Base-by-base conservation (phyloP, 1,140 invertebrate genomes). In the Pollicipes pollicipes region DNA sequence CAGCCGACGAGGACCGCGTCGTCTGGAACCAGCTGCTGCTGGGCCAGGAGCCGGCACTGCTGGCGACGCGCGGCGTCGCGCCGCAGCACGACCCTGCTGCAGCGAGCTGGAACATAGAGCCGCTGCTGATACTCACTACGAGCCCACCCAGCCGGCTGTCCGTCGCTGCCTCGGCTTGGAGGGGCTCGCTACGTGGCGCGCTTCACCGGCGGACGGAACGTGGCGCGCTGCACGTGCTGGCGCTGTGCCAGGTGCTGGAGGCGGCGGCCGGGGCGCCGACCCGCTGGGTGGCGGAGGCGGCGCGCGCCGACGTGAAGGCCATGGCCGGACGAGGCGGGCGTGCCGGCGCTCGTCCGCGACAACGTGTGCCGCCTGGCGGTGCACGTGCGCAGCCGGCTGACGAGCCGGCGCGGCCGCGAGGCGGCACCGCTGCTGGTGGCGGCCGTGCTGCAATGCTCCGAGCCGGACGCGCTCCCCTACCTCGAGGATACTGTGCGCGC, bases 201-300 rank as follows among this genome's bases (percentile, higher is more conserved):
- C 27, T 76, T 77, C 31, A 77, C 87, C 1, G 74, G 78, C 68
- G 32, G 66, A 17, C 68, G 45, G 6, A 67, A 72, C 66, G 29
- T 73, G 0, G n/a, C n/a, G 72, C 82, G 3, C 87, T 83, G 78
- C 75, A 88, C 68, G 73, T 88, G 28, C 84, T 84, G 75, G 85
- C 83, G 10, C 77, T 89, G n/a, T 88, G 86, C 74, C 75, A 85
- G n/a, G 75, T 88, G 28, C 79, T 88, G 70, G 87, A 88, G 80
- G 81, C 83, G 78, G 85, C 86, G 71, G 86, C 87, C 84, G n/a
- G n/a, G 78, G 83, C 74, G 78, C 79, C 68, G 82, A 86, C 74
- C 78, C 80, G 66, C 75, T 83, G 69, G n/a, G 79, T 87, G 0
- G 83, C 82, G 74, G 73, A 78, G 68, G 78, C 84, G 3, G 87